phyloP scores from a whole-genome alignment of 2,113 vertebrate genomes.

The Oncorhynchus nerka region DNA sequence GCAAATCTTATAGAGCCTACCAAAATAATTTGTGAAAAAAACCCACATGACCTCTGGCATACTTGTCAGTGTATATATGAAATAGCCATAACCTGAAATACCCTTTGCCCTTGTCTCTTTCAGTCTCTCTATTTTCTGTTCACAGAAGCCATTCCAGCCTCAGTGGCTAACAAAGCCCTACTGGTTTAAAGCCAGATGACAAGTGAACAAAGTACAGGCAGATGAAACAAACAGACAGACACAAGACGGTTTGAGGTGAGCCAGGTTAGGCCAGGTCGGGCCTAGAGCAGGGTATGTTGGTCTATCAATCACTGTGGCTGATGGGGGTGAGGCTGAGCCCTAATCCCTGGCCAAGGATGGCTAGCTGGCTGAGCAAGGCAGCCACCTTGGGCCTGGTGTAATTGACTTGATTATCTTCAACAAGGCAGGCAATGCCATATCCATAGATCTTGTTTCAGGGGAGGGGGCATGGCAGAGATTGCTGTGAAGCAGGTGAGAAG shows the following conservation, averaged over 20 bases:
- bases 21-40: not conserved
- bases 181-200: slow-evolving; percentile 39
- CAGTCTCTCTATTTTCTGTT: slow-evolving; percentile 37
- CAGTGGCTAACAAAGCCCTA: slow-evolving; percentile 36
- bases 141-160: slow-evolving; percentile 54
- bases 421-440: slow-evolving; percentile 68
- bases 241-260: slow-evolving; percentile 38
- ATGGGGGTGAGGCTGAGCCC: slow-evolving; percentile 20
- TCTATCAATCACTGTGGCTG: slow-evolving; percentile 7
- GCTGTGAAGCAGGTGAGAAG: slow-evolving; percentile 46
- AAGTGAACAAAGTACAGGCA: slow-evolving; percentile 62
- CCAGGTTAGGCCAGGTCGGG: slow-evolving; percentile 3
- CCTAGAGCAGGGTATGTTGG: slow-evolving; percentile 7
- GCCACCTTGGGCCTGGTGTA: slow-evolving; percentile 64
- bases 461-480: slow-evolving; percentile 54
- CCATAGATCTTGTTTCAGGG: slow-evolving; percentile 60
- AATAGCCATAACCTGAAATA: slow-evolving; percentile 54
- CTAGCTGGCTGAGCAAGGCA: slow-evolving; percentile 42
- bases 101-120: slow-evolving; percentile 60
- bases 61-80: slow-evolving; percentile 22
- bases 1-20: not conserved
- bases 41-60: slow-evolving; percentile 38
- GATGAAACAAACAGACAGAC: slow-evolving; percentile 42
- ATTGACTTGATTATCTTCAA: slow-evolving; percentile 70
- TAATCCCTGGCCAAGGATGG: slow-evolving; percentile 40